Percentiles rank a stretch among this genome's conserved stretches.
Conservation (phyloP, 2,113 vertebrate genomes). For the Tachycineta bicolor region DNA sequence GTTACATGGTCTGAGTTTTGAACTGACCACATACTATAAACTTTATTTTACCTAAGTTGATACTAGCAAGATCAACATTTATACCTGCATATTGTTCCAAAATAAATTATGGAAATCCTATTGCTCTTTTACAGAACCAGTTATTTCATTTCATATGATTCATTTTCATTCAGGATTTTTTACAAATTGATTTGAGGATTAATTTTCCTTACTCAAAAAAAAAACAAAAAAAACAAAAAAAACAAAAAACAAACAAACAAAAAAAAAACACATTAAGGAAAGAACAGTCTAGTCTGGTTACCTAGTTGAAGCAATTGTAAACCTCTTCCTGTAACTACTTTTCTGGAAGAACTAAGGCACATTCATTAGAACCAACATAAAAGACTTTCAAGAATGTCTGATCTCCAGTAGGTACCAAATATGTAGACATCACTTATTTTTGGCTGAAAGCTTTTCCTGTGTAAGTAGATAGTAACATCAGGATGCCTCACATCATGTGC, state of each 20-base stretch:
- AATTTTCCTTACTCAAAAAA: neutral
- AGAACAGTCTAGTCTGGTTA: neutral
- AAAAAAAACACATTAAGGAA: neutral
- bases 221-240: neutral
- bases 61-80: neutral
- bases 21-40: neutral
- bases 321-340: neutral
- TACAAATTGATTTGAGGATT: neutral
- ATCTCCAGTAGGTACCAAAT: neutral
- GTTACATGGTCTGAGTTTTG: neutral
- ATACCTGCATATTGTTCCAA: neutral
- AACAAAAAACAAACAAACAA: too few species aligned
- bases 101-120: neutral
- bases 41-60: neutral
- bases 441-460: neutral
- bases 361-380: neutral
- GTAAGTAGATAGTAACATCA: neutral
- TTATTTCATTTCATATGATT: neutral
- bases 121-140: neutral
- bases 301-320: neutral
- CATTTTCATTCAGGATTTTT: neutral
- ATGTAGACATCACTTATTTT: neutral
- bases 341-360: neutral
- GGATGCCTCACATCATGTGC: neutral
- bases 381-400: neutral